Evolutionary conservation across 2,113 vertebrate genomes (phyloP).

Genomic region (Urocitellus parryii): DNA sequence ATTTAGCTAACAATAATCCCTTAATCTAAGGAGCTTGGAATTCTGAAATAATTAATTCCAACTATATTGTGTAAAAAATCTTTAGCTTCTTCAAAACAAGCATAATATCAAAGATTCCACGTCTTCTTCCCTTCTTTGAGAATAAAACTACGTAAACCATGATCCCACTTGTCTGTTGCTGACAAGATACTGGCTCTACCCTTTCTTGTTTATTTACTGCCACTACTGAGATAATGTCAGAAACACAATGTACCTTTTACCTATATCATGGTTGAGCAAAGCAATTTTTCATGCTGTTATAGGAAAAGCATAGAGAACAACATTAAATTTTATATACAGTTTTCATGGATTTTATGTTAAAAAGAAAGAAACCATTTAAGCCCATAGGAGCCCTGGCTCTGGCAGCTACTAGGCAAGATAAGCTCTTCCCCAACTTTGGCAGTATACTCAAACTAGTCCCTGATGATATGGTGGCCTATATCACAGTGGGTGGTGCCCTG

Average conservation of each 20-base stretch:
- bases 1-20: slow-evolving; percentile 44
- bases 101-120: neutral
- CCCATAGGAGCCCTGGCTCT: neutral
- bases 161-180: neutral
- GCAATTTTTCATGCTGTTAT: neutral
- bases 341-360: slow-evolving; percentile 41
- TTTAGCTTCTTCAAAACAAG: slow-evolving; percentile 51
- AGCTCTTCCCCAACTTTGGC: slow-evolving; percentile 40
- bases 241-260: slow-evolving; percentile 50
- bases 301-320: slow-evolving; percentile 21
- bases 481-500: slow-evolving; percentile 65
- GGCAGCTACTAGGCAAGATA: slow-evolving; percentile 2
- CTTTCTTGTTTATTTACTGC: slow-evolving; percentile 56
- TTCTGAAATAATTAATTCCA: slow-evolving; percentile 71
- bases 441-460: slow-evolving; percentile 39
- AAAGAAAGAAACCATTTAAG: slow-evolving; percentile 21
- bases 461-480: slow-evolving; percentile 51
- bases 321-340: neutral
- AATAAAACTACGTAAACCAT: slow-evolving; percentile 46
- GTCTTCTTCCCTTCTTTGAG: neutral
- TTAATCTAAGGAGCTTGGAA: slow-evolving; percentile 52
- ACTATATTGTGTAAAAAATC: slow-evolving; percentile 39
- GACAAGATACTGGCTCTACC: slow-evolving; percentile 1
- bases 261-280: slow-evolving; percentile 43
- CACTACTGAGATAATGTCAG: slow-evolving; percentile 31